These are phyloP conservation scores for Enteromius afrohamiltoni DNA, from an alignment of 2,797 vertebrate genomes.

Conservation along the genomic window DNA sequence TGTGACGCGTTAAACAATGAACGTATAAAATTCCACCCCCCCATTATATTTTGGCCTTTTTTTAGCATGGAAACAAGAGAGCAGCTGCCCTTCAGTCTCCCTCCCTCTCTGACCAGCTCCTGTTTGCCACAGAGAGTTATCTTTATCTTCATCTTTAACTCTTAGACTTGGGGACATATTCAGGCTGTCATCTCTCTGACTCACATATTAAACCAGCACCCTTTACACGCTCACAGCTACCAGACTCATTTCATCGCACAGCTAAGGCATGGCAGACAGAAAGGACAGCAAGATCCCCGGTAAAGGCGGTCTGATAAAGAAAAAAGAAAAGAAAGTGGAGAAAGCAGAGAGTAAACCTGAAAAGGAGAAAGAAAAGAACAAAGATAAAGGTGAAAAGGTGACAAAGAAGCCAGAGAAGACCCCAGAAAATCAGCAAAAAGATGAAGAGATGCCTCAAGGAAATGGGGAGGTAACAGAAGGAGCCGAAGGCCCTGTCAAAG, in stretches of 20 bases:
- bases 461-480: constrained; percentile 53
- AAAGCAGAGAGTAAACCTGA: constrained; percentile 50
- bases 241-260: constrained; percentile 51
- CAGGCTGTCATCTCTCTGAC: constrained; percentile 49
- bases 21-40: neutral
- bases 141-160: constrained; percentile 47
- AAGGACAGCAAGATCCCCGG: constrained; percentile 60
- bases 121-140: constrained; percentile 58
- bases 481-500: constrained; percentile 66
- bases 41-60: constrained; percentile 68
- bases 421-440: constrained; percentile 60
- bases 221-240: constrained; percentile 48
- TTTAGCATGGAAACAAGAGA: constrained; percentile 67
- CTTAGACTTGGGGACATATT: constrained; percentile 31
- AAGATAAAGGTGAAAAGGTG: constrained; percentile 59
- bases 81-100: constrained; percentile 62
- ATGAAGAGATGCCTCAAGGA: constrained; percentile 59
- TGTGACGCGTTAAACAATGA: constrained; percentile 48
- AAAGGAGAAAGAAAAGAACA: constrained; percentile 63
- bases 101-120: constrained; percentile 57
- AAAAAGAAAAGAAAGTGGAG: constrained; percentile 65
- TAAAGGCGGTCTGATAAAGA: constrained; percentile 64
- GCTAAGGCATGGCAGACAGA: constrained; percentile 78
- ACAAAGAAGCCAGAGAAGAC: constrained; percentile 59
- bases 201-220: constrained; percentile 25